Evolutionary conservation across 2,888 invertebrate genomes (phyloP), one percentile per base, ranked within the genome.

Genomic region (Pycnomerus fuliginosus): DNA sequence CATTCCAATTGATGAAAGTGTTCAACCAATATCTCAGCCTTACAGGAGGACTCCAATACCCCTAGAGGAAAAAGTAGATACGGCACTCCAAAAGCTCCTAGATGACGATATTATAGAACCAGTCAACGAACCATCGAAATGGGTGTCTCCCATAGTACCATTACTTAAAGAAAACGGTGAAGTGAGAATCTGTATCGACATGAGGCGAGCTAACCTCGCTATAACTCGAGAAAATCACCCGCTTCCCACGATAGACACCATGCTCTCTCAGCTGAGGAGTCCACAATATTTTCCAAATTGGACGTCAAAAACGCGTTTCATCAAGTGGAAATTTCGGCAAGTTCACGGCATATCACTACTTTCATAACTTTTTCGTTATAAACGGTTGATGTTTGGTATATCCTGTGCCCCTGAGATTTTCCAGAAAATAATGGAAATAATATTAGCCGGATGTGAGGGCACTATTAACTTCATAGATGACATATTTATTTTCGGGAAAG

Each of bases 241-340:
- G 15, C 35, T 60, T 16, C 53, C 58, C 3, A 50, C 48, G 3
- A 56, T 60, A 48, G 52, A 59, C 11, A 13, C 43, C 1, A 12
- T 58, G 12, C 13, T 59, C 4, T 51, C 58, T 5, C 42, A 51
- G 23, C 38, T 69, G 4, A 61, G 65, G 3, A 51, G 52, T 23
- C 51, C 10, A 48, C 40, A 24, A 38, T 36, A 13, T 59, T 57
- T 28, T 22, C 57, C 10, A 67, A 70, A 33, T 48, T 70, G 3
- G 66, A 70, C 33, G 49, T 70, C 3, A 57, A 60, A 30, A 44
- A 60, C 7, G 69, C 63, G 1, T 69, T 64, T 34, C 66, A 70
- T 47, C 69, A 69, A 48, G 46, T 69, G 1, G 65, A 68, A 52
- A 50, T 70, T 2, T 44, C 54, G 14, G 50, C 50, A 12, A 48